Evolutionary conservation across 2,113 vertebrate genomes (phyloP), one percentile per base, ranked within the genome.

Genomic region (Mesoclemmys tuberculata): DNA sequence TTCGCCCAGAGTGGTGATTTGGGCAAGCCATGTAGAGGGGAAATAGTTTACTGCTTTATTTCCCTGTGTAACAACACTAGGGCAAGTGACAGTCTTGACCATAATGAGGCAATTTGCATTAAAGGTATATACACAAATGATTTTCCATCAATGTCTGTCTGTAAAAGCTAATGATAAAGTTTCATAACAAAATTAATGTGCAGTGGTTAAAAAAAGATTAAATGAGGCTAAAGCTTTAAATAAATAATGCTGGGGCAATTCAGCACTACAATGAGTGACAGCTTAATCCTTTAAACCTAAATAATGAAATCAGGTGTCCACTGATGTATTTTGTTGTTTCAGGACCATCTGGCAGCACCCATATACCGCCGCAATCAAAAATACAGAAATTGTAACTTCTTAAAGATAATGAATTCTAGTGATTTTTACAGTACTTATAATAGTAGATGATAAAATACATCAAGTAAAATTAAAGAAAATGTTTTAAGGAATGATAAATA

Each of bases 381-480:
- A 79, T 1, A 83, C 85, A 93, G 82, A 74, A 85, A 12, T 5
- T 82, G 83, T 71, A 90, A 61, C n/a, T 91, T 54, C 56, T 41
- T 94, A 31, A 86, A 49, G 41, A 61, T 71, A 38, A 21, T 27
- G 38, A 2, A 11, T 52, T 41, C 29, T 46, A 61, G 92, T 38
- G 52, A 82, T 58, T 87, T 46, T 51, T 41, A 10, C 9, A 81
- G 16, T 85, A 78, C 3, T 80, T 35, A 52, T 6, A 86, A 46
- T 48, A 93, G 56, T 90, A 83, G 58, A 64, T n/a, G 16, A 80
- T 64, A 27, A 26, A 58, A 29, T 85, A 83, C 85, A 90, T 11
- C 44, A 78, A 26, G 24, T 55, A 88, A 83, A 49, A 84, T 38
- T 16, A 82, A 44, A 95, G 52, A 46, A 90, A 97, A 90, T 29